Evolutionary conservation across 2,888 invertebrate species (phyloP), one percentile per base, ranked within the genome.

Genomic region (Polyommatus iphigenia): DNA sequence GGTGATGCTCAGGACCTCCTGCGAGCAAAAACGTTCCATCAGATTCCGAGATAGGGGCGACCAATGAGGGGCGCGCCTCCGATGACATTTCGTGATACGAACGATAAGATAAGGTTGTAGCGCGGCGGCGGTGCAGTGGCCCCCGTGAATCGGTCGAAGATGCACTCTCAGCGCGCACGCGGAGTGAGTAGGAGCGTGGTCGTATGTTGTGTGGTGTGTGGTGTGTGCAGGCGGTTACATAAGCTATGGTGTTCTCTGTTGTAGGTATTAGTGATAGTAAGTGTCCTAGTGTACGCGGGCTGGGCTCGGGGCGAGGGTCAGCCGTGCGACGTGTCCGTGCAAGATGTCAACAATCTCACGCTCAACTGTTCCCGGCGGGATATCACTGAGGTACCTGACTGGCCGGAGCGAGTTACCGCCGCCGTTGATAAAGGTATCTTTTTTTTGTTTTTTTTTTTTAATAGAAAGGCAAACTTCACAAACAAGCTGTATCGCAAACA

Each of bases 1-100:
- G 81, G 96, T 95, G 85, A 95, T 94, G 82, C 91, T 91, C 85
- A 95, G 88, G 85, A 95, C 93, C 86, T 96, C 96, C 95, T 95
- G 89, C 89, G 94, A 90, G 87, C 85, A 88, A 88, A 85, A 87
- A 85, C 83, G 87, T 84, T 86, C 85, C 88, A 88, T 89, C 86
- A 88, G 88, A 79, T 84, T 82, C 83, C 84, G 86, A 83, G 90
- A 92, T 91, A 92, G 84, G 87, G 87, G 85, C 86, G 85, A 83
- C 93, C 92, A 93, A 93, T 92, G 89, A 86, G 82, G 90, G 85
- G 83, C 83, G 89, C 85, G 82, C 84, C 85, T 82, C 84, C 59
- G 73, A 59, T 77, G 72, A 78, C 85, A 85, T 88, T 90, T 86
- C 85, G 88, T 89, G 92, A 92, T 92, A 92, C 87, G 84, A 83